Percentiles rank a stretch among this genome's conserved stretches.
These are phyloP conservation scores for Glossosoma conforme DNA, from an alignment of 1,140 invertebrate genomes.

Conservation along the genomic window DNA sequence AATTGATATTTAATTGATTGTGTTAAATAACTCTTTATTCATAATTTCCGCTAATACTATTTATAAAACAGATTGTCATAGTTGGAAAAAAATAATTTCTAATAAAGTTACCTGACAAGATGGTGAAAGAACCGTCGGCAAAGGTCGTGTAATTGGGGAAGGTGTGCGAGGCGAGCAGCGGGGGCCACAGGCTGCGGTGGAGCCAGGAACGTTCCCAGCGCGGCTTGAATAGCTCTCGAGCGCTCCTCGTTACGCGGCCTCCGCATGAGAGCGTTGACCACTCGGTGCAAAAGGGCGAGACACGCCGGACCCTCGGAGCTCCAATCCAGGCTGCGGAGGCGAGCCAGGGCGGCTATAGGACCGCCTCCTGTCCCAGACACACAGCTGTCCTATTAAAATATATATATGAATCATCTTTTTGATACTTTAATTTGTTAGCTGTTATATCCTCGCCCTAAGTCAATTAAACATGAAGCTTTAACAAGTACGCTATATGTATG, in stretches of 20 bases:
- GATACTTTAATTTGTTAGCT: no score
- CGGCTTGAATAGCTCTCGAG: constrained; percentile 33
- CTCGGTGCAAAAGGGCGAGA: constrained; percentile 26
- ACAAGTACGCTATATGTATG: no score
- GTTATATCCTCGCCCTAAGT: no score
- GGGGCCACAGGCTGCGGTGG: constrained; percentile 33
- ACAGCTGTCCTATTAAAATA: constrained; percentile 15
- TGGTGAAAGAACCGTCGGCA: constrained; percentile 45
- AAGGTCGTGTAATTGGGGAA: constrained; percentile 40
- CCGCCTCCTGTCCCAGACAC: constrained; percentile 13
- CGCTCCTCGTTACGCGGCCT: constrained; percentile 20
- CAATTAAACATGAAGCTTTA: no score
- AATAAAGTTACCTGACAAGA: constrained; percentile 38
- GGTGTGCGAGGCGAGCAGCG: constrained; percentile 34
- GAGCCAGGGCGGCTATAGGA: constrained; percentile 20
- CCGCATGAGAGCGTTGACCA: constrained; percentile 25
- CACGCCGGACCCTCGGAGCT: constrained; percentile 18
- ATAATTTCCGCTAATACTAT: no score
- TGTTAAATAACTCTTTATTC: no score
- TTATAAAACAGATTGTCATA: no score
- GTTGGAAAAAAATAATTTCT: no score
- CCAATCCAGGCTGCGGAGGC: constrained; percentile 25
- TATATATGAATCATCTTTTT: constrained; percentile 3
- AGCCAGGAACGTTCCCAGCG: constrained; percentile 41
- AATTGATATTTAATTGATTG: no score